These are phyloP conservation scores for Ferrisia virgata DNA, from an alignment of 2,888 invertebrate species.

Conservation along the genomic window DNA sequence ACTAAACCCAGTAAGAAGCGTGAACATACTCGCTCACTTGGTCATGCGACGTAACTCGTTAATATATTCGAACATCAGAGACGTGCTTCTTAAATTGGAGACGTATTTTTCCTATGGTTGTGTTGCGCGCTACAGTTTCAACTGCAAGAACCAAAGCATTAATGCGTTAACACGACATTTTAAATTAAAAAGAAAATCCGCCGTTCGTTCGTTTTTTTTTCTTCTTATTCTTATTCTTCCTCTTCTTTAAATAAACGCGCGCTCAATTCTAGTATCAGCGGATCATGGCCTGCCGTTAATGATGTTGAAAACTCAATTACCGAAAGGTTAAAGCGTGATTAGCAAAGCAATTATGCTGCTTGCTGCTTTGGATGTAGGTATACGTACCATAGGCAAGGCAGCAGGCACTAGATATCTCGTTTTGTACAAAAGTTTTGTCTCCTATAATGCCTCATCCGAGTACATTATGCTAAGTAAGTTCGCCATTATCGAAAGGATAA, in stretches of 20 bases:
- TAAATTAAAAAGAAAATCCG: conserved; percentile 38
- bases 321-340: conserved; percentile 24
- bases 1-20: conserved; percentile 23
- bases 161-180: conserved; percentile 39
- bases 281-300: conserved; percentile 18
- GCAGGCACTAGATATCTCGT: background rate
- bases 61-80: conserved; percentile 32
- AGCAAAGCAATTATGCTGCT: conserved; percentile 16
- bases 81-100: conserved; percentile 41
- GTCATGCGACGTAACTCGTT: conserved; percentile 43
- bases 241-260: background rate
- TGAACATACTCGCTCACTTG: conserved; percentile 34
- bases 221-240: background rate
- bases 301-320: conserved; percentile 25
- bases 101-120: background rate
- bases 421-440: background rate
- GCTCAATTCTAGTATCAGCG: background rate
- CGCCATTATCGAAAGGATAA: background rate
- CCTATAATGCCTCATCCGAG: background rate
- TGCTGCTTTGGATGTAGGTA: background rate
- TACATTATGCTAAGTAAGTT: background rate
- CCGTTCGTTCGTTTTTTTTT: background rate
- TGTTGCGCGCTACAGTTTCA: background rate
- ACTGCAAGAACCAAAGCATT: background rate
- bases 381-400: no score